Evolutionary conservation across 2,113 vertebrate species (phyloP).

Genomic region (Nansenia antarctica): DNA sequence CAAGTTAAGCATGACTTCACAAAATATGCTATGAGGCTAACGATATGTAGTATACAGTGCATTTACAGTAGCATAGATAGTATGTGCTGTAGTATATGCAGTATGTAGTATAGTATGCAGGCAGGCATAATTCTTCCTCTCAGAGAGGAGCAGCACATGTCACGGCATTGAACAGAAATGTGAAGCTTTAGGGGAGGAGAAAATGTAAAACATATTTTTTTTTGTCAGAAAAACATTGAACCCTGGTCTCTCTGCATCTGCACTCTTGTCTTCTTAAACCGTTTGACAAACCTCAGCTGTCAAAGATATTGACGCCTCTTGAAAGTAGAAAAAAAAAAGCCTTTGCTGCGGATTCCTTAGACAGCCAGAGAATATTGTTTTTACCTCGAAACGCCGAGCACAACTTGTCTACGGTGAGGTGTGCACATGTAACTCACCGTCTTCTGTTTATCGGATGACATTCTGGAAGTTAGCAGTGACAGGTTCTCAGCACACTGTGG

Average conservation of each 20-base stretch:
- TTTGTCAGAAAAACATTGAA: constrained; percentile 15
- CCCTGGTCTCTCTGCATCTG: constrained; percentile 23
- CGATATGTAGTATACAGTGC: too few species aligned
- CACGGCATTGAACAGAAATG: constrained; percentile 1
- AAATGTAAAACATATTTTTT: not conserved
- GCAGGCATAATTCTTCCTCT: not conserved
- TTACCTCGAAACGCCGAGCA: too few species aligned
- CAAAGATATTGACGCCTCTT: constrained; percentile 34
- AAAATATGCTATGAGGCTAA: too few species aligned
- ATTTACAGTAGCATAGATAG: not conserved
- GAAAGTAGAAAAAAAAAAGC: constrained; percentile 19
- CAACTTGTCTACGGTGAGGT: too few species aligned
- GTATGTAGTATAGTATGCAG: too few species aligned
- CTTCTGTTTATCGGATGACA: too few species aligned
- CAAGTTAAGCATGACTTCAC: too few species aligned
- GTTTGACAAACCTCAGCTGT: constrained; percentile 42
- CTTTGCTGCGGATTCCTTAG: constrained; percentile 5
- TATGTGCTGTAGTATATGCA: not conserved
- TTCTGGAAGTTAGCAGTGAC: too few species aligned
- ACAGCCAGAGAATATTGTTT: not conserved
- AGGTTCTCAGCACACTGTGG: too few species aligned
- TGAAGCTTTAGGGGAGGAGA: constrained; percentile 6
- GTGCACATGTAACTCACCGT: too few species aligned
- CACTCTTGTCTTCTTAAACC: constrained; percentile 18
- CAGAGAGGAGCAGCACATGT: not conserved